Evolutionary conservation across 2,113 vertebrate genomes (phyloP), one percentile per base, ranked within the genome.

Genomic region (Mystacornis crossleyi): DNA sequence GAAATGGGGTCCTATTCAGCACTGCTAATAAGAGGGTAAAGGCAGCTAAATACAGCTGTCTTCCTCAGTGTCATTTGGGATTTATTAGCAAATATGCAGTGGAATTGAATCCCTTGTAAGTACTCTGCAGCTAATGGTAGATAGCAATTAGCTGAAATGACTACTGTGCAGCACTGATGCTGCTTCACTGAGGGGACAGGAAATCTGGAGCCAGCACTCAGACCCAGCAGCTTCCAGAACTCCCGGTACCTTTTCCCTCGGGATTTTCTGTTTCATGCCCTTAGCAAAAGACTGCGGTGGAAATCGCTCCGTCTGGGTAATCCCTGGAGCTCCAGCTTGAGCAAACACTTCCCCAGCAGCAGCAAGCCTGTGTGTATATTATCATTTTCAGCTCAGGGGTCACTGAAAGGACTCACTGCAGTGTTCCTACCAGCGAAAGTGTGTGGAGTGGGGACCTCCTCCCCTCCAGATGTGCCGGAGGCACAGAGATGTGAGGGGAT

Each of bases 51-150:
- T 96, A 96, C 96, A 95, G 82, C 95, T 93, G 85, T 94, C 93
- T 93, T 73, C 92, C 79, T 83, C 23, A 1, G 93, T 96, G 93
- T 73, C 93, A 86, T 95, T 96, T 93, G 96, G 93, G 74, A 93
- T 96, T 96, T 96, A 91, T 96, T 97, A 94, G 95, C 92, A 96
- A 97, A 96, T 93, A 94, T 89, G 92, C 95, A 78, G 79, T 92
- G 87, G 95, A 96, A 96, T 93, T 96, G 95, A 97, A 95, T 92
- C 88, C 64, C 93, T 62, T n/a, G 33, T 90, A 90, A 97, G 96
- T 96, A 75, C 93, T 90, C 88, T 94, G 95, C 85, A 92, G 95
- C 96, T 96, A 96, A 94, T 92, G 95, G 93, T 72, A 90, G 95
- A 86, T 67, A 78, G 96, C 95, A 97, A 96, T 96, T 93, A 95